Percentiles rank a stretch among this genome's conserved stretches.
These are phyloP conservation scores for Threskiornis aethiopicus DNA, from an alignment of 2,797 vertebrate species.

Conservation along the genomic window DNA sequence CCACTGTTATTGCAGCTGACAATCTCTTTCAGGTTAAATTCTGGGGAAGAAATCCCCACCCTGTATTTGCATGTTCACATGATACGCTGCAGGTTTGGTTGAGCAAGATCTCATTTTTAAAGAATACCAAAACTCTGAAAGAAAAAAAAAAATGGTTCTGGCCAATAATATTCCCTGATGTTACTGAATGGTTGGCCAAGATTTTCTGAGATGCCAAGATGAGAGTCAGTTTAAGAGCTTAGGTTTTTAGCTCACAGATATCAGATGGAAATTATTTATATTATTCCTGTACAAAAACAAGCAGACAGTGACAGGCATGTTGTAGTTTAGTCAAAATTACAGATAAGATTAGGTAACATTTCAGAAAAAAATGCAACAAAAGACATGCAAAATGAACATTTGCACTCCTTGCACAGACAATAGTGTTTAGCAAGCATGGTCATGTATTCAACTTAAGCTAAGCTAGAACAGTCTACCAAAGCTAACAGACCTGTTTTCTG, in stretches of 20 bases:
- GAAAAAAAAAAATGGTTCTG: not conserved
- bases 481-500: not conserved
- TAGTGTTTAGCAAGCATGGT: not conserved
- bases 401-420: not conserved
- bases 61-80: not conserved
- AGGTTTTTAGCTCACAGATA: not conserved
- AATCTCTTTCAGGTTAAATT: not conserved
- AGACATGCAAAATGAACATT: not conserved
- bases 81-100: not conserved
- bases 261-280: not conserved
- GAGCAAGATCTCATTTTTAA: not conserved
- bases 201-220: not conserved
- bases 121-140: not conserved
- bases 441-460: not conserved
- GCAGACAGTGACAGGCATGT: not conserved
- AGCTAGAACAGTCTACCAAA: not conserved
- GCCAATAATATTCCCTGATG: not conserved
- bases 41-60: not conserved
- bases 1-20: not conserved
- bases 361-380: not conserved
- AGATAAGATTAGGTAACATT: not conserved
- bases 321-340: not conserved
- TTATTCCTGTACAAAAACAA: not conserved
- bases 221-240: not conserved
- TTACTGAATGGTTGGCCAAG: not conserved